Base-by-base conservation (phyloP, 2,888 invertebrate genomes). In the Cyaniris semiargus region DNA sequence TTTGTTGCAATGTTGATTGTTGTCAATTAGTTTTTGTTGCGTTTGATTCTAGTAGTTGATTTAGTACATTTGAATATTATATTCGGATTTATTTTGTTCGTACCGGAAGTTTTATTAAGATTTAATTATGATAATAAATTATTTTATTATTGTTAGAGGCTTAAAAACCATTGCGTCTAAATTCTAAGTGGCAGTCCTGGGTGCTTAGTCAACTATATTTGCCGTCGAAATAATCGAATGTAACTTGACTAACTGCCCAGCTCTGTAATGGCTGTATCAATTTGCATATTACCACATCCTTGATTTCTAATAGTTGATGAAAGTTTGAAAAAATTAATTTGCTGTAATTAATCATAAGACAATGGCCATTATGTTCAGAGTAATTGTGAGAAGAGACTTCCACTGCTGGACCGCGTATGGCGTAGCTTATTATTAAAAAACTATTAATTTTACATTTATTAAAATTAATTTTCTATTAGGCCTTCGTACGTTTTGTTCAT, bases 21-120 rank as follows among this genome's bases (percentile, higher is more conserved):
- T 91, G 91, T 92, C 93, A 93, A 92, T 93, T 93, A 91, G 89
- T 89, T 92, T 92, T 92, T 92, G 90, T 90, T 87, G 84, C 84
- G 85, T 90, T 88, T 87, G 88, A 89, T 90, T 89, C 87, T 85
- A 84, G 89, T 89, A 86, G 88, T 89, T 82, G 90, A 92, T 91
- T 90, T 88, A 90, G 89, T 91, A 85, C 83, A 88, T 88, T 89
- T 92, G 92, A 86, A 90, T 91, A 90, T 89, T 90, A 90, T 87
- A 86, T 89, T 85, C 86, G 85, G 89, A 53, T 53, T 53, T 53
- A 1, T 15, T 53, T 89, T 86, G 89, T 90, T 90, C 87, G 84
- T 86, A 81, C 86, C 85, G 66, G 66, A 66, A 31, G 66, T 27
- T 15, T 66, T 15, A 21, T 13, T 23, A 1, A 13, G 60, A 60